phyloP scores from a whole-genome alignment of 2,113 vertebrate species.

The Recurvirostra avosetta region DNA sequence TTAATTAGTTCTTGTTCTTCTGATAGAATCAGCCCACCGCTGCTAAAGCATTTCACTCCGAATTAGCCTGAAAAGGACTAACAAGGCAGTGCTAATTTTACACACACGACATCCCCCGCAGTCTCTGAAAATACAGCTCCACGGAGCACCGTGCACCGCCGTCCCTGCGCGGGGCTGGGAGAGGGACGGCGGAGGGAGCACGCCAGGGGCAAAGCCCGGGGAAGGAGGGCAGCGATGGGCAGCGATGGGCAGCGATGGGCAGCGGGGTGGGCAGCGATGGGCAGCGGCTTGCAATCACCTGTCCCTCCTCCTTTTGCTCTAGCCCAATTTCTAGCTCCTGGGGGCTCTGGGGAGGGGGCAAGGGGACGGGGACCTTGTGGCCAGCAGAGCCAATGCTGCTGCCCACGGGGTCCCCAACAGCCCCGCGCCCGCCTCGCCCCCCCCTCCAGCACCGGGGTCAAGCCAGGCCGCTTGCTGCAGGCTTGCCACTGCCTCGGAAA shows the following conservation, averaged over 20 bases:
- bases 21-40: constrained; percentile 82
- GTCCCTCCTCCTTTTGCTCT: not conserved
- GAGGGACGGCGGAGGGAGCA: not conserved
- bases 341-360: not conserved
- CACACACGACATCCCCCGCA: constrained; percentile 67
- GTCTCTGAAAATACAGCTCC: constrained; percentile 57
- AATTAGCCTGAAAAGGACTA: constrained; percentile 81
- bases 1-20: constrained; percentile 78
- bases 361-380: not conserved
- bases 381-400: not conserved
- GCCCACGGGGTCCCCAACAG: not conserved
- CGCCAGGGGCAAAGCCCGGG: not conserved
- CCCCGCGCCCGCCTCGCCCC: not conserved
- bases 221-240: too few relatives aligned
- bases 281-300: not conserved
- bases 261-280: not conserved
- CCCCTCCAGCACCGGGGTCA: not conserved
- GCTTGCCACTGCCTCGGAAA: not conserved
- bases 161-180: not conserved
- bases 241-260: not conserved
- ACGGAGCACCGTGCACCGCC: not conserved
- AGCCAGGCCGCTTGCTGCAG: not conserved
- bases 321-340: not conserved
- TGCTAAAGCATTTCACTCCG: constrained; percentile 81
- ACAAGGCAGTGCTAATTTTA: constrained; percentile 77